Evolutionary conservation across 1,140 invertebrate genomes (phyloP).

Genomic region (Himalopsyche phryganea): DNA sequence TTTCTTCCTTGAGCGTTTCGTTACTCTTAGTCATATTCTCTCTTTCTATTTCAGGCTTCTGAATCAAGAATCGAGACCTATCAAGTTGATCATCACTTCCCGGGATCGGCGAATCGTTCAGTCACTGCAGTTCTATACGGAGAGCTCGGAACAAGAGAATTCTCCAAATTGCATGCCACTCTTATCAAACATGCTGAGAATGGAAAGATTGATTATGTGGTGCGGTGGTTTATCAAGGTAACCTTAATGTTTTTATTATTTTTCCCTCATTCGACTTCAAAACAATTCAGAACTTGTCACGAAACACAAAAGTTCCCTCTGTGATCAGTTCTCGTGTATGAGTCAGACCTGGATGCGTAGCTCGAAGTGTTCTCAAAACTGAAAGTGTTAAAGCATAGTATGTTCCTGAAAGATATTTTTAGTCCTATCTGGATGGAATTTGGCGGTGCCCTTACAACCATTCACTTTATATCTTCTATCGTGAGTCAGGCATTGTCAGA

Average conservation of each 20-base stretch:
- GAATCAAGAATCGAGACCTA: conserved; percentile 59
- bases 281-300: no score
- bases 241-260: conserved; percentile 14
- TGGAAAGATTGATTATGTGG: conserved; percentile 78
- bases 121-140: conserved; percentile 79
- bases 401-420: no score
- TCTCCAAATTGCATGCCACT: conserved; percentile 69
- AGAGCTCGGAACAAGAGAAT: conserved; percentile 74
- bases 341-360: no score
- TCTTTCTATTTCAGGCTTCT: conserved; percentile 37
- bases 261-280: background rate
- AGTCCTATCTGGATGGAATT: no score
- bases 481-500: no score
- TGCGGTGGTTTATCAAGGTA: conserved; percentile 82
- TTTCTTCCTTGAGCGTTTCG: no score
- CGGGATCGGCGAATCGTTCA: conserved; percentile 65
- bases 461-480: no score
- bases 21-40: background rate
- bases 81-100: conserved; percentile 82
- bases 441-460: no score
- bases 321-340: no score
- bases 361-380: no score
- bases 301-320: background rate
- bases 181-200: conserved; percentile 64
- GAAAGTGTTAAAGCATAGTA: no score